Evolutionary conservation across 1,140 invertebrate genomes (phyloP), one percentile per base, ranked within the genome.

Genomic region (Danaus plexippus): DNA sequence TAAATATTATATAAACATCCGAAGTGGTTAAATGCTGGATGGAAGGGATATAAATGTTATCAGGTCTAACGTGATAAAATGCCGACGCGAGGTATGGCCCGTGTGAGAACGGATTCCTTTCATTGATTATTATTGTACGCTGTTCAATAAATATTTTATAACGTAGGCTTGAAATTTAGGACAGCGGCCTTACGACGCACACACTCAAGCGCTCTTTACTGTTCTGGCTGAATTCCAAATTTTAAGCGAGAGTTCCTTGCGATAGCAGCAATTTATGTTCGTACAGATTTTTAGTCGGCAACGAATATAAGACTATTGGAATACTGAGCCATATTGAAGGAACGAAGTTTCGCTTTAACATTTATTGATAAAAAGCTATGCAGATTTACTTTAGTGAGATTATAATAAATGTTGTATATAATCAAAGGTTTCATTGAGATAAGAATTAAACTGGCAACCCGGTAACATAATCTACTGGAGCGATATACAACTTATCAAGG

Each of bases 221-320:
- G 61, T 70, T 73, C 60, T 82, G 79, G 79, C 79, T 67, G 55
- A 68, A 73, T 74, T 78, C 79, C 79, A 82, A 79, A 69, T 71
- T 60, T 68, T 62, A 57, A 66, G 59, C 63, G 55, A 64, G 47
- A 56, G 55, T 54, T 66, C 65, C 54, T 61, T 54, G 60, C 66
- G 59, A 69, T 76, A 70, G 54, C 61, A 68, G 51, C 66, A 63
- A 71, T 67, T 69, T 73, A 70, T 67, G 63, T 57, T 52, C 58
- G 70, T 67, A 66, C 69, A 47, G 60, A 75, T 66, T 69, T 56
- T 65, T 64, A 48, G 40, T 52, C 48, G 56, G 56, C 57, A 43
- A 46, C 9, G n/a, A 22, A 13, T 6, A 47, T 9, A 22, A 15
- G 1, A 15, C 15, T 15, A 15, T 15, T 15, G 1, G 15, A 15